Conservation (phyloP, 92 coral and sea anemone genomes). For the Umimayanthus chanpuru region DNA sequence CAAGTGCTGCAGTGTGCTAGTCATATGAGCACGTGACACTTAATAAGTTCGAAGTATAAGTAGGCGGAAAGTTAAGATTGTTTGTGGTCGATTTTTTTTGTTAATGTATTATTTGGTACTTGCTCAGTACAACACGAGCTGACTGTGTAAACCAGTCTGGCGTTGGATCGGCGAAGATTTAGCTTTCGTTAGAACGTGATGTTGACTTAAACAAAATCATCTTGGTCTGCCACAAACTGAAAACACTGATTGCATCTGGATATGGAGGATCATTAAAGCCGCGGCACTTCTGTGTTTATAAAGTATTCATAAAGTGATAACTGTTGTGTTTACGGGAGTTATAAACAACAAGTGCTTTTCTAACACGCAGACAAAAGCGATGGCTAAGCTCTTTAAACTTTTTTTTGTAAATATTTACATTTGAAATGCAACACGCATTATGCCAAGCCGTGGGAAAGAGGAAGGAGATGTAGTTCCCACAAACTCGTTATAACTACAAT, state of each 20-base stretch:
- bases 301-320: not conserved
- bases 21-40: no score
- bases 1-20: no score
- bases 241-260: no score
- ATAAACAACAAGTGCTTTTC: constrained; percentile 14
- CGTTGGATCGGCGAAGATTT: not conserved
- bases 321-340: not conserved
- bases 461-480: constrained; percentile 10
- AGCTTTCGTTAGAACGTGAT: not conserved
- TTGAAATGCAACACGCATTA: constrained; percentile 25
- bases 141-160: not conserved
- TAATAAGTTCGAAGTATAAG: no score
- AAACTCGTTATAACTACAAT: constrained; percentile 4
- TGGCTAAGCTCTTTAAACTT: not conserved
- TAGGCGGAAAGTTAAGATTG: no score
- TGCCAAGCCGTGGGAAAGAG: constrained; percentile 25
- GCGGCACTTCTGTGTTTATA: constrained; percentile 1
- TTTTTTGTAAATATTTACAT: constrained; percentile 18
- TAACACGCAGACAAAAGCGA: constrained; percentile 7
- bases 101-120: no score
- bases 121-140: not conserved
- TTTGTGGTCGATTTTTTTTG: no score
- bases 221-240: not conserved
- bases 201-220: not conserved
- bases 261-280: not conserved